Percentiles rank a stretch among this genome's conserved stretches.
phyloP scores from a whole-genome alignment of 2,113 vertebrate genomes.

The Nannobrachium achirus region DNA sequence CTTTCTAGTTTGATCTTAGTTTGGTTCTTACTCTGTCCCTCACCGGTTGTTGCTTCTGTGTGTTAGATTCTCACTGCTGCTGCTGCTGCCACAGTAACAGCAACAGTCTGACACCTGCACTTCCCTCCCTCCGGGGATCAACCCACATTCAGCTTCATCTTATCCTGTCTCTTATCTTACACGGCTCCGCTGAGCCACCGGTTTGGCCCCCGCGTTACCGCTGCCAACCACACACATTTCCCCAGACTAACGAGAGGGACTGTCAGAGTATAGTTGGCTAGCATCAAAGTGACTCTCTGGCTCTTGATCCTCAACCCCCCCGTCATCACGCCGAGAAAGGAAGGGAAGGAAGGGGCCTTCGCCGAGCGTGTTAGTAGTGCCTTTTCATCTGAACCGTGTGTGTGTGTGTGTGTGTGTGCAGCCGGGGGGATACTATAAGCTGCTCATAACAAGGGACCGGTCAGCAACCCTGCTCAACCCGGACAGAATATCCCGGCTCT shows the following conservation, averaged over 20 bases:
- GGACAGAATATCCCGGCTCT: conserved; percentile 56
- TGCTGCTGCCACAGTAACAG: too few species aligned
- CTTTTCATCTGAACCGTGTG: conserved; percentile 67
- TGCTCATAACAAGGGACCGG: conserved; percentile 64
- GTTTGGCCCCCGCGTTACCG: conserved; percentile 1
- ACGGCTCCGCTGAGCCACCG: not conserved
- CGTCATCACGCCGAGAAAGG: conserved; percentile 30
- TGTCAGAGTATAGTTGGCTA: conserved; percentile 14
- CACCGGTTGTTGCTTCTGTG: too few species aligned
- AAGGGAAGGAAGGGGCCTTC: conserved; percentile 52
- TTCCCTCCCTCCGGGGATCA: too few species aligned
- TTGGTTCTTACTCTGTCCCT: too few species aligned
- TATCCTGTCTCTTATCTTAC: too few species aligned
- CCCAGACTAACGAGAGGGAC: not conserved
- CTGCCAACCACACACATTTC: conserved; percentile 9
- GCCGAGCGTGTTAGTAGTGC: conserved; percentile 50
- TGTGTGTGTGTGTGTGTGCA: conserved; percentile 40
- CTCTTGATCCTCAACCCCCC: conserved; percentile 12
- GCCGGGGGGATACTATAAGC: conserved; percentile 32
- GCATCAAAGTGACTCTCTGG: conserved; percentile 39
- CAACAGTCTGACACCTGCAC: too few species aligned
- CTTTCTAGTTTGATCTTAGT: too few species aligned
- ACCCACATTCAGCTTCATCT: not conserved
- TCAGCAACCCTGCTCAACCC: conserved; percentile 33
- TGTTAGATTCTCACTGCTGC: too few species aligned